Percentiles rank a stretch among this genome's conserved stretches.
phyloP scores from a whole-genome alignment of 2,888 invertebrate species.

The Acleris holmiana region DNA sequence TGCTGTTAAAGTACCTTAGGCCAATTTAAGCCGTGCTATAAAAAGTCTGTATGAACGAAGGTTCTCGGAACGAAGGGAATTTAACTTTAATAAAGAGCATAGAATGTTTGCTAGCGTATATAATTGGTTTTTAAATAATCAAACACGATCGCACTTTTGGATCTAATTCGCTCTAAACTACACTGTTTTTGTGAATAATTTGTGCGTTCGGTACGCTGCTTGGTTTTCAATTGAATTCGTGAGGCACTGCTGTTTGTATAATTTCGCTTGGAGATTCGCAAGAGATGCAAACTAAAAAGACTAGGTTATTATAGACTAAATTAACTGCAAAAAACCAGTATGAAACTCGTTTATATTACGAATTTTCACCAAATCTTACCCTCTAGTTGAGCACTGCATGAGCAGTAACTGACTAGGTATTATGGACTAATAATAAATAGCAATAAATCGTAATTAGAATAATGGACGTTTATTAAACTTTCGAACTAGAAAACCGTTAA shows the following conservation, averaged over 20 bases:
- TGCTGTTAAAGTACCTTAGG: conserved; percentile 41
- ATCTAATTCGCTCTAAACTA: conserved; percentile 30
- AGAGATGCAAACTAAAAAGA: conserved; percentile 12
- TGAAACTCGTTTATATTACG: no score
- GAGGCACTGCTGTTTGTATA: not conserved
- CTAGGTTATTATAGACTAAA: no score
- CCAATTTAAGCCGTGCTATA: conserved; percentile 49
- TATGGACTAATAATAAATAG: no score
- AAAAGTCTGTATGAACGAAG: conserved; percentile 53
- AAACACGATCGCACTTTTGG: conserved; percentile 44
- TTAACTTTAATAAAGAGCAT: conserved; percentile 75
- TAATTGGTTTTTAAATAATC: conserved; percentile 54
- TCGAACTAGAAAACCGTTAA: not conserved
- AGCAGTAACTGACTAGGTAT: no score
- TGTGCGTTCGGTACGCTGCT: conserved; percentile 15
- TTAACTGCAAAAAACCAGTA: not conserved
- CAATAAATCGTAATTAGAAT: no score
- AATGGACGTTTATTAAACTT: no score
- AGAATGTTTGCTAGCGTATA: conserved; percentile 50
- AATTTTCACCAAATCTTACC: no score
- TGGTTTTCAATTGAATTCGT: conserved; percentile 28
- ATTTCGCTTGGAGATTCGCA: not conserved
- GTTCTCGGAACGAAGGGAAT: conserved; percentile 51
- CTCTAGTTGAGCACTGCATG: no score
- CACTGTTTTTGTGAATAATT: conserved; percentile 32